Evolutionary conservation across 2,113 vertebrate species (phyloP), one percentile per base, ranked within the genome.

Genomic region (Numida meleagris): DNA sequence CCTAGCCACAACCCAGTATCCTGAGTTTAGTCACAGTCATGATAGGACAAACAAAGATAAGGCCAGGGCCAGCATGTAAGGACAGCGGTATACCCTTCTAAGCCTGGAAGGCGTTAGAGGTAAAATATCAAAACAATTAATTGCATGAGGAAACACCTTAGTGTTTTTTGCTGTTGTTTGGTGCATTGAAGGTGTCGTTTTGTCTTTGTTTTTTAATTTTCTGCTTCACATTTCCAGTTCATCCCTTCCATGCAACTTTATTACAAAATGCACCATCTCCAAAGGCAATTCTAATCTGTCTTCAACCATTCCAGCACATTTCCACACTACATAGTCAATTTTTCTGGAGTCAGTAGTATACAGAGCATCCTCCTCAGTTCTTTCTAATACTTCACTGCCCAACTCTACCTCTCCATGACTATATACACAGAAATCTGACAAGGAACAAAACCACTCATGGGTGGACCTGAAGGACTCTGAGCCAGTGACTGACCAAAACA

Each of bases 11-110:
- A 88, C 29, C n/a, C 45, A 31, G 14, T 16, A 40, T 7, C 42
- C 29, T 36, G 25, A 87, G 19, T 6, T 71, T 80, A 70, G 40
- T 7, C 0, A 0, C 2, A 58, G 53, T 1, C 6, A 1, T 51
- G 73, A 71, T 15, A 67, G 34, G 29, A 80, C 34, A 75, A 68
- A 65, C 12, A 43, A 38, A 63, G 18, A 50, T 12, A 80, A 79
- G 55, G 29, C 21, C 43, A 48, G 29, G 27, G 17, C 31, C 31
- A 38, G n/a, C 15, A 38, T 7, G 14, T 2, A n/a, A 38, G 8
- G 8, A 55, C 15, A 11, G 48, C 6, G 15, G n/a, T 61, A 50
- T 8, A 81, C 38, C 50, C 17, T 57, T 33, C 31, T 24, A 82
- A 61, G 24, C 27, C 23, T 76, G 24, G 53, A 70, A 45, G 19